phyloP scores from a whole-genome alignment of 2,888 invertebrate species.

The Rhamnusium bicolor region DNA sequence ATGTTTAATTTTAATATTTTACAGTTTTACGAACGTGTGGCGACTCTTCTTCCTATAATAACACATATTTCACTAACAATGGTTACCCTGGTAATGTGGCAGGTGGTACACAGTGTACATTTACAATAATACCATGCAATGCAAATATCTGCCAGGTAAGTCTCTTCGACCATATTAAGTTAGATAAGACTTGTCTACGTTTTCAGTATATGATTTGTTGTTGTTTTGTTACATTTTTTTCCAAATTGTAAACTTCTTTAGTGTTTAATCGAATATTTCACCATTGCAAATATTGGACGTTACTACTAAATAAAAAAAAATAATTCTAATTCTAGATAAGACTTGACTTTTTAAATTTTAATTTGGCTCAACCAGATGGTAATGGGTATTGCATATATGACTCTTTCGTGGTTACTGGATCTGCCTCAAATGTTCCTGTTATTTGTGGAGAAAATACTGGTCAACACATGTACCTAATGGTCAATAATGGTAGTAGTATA shows the following conservation, averaged over 20 bases:
- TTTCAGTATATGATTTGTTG: too few species aligned
- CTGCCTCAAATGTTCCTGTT: constrained; percentile 80
- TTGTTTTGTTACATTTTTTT: too few species aligned
- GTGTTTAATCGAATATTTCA: too few species aligned
- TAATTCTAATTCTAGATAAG: constrained; percentile 75
- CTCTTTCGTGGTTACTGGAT: constrained; percentile 80
- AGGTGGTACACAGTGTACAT: constrained; percentile 80
- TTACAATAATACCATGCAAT: constrained; percentile 82
- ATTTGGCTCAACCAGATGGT: constrained; percentile 81
- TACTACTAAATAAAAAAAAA: too few species aligned
- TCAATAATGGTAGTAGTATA: constrained; percentile 79
- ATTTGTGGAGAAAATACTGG: constrained; percentile 89
- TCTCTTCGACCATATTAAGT: too few species aligned
- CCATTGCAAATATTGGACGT: too few species aligned
- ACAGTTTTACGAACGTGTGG: constrained; percentile 85
- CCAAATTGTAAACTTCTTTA: too few species aligned
- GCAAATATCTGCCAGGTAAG: constrained; percentile 80
- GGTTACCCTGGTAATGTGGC: constrained; percentile 82
- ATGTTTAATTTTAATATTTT: constrained; percentile 48
- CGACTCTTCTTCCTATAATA: constrained; percentile 80
- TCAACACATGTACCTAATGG: constrained; percentile 84
- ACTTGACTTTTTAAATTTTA: constrained; percentile 84
- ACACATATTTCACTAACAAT: constrained; percentile 88
- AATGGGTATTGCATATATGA: constrained; percentile 83
- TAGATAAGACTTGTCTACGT: too few species aligned